Evolutionary conservation across 2,113 vertebrate species (phyloP).

Genomic region (Sterrhoptilus dennistouni): DNA sequence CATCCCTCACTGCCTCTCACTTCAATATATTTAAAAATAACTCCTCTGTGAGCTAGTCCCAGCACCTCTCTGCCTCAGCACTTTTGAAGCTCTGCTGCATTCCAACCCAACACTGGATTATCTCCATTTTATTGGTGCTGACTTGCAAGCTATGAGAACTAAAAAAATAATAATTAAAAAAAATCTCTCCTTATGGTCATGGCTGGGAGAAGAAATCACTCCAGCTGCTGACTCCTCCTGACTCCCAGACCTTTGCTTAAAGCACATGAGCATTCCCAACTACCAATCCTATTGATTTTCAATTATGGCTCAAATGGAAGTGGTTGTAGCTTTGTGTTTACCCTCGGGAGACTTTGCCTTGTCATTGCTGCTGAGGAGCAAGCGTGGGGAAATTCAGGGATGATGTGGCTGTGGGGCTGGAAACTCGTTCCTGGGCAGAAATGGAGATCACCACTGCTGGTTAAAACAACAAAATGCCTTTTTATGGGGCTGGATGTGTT

Average conservation of each 20-base stretch:
- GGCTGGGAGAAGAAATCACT: constrained; percentile 1
- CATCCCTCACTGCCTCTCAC: background rate
- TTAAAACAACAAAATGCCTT: background rate
- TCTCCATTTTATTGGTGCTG: background rate
- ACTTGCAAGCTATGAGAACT: background rate
- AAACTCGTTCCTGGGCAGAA: background rate
- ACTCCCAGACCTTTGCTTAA: background rate
- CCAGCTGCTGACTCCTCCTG: background rate
- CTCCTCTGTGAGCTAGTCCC: background rate
- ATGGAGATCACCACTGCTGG: background rate
- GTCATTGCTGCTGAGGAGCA: background rate
- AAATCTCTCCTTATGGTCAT: background rate
- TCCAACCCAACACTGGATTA: background rate
- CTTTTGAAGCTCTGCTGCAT: background rate
- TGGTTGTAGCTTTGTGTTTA: constrained; percentile 31
- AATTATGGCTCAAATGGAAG: constrained; percentile 48
- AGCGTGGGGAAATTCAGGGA: background rate
- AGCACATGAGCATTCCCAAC: background rate
- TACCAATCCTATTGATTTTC: constrained; percentile 61
- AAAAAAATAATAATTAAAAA: background rate
- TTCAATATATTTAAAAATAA: background rate
- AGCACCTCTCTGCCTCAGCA: background rate
- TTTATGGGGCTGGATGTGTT: background rate
- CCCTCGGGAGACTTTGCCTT: background rate
- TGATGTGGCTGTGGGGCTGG: background rate